Conservation (phyloP, 2,797 vertebrate genomes). For the Carcharodon carcharias region DNA sequence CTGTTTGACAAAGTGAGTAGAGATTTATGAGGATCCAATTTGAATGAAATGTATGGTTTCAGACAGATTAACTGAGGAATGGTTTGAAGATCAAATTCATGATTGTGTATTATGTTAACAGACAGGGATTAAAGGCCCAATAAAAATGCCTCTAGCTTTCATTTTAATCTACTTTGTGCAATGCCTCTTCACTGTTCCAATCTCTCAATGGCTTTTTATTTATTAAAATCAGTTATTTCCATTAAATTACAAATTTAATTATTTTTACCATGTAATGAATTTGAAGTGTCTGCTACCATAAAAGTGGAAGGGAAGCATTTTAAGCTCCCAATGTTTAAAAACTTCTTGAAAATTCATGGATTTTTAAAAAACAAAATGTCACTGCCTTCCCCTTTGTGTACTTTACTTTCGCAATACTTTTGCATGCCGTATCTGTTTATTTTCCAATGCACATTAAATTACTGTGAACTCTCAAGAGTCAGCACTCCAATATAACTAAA, state of each 20-base stretch:
- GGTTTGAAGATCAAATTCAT: conserved; percentile 44
- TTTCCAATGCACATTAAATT: not conserved
- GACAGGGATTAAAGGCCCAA: conserved; percentile 51
- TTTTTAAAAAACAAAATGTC: too few species aligned
- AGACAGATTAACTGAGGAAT: conserved; percentile 49
- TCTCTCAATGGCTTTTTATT: not conserved
- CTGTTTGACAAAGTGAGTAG: not conserved
- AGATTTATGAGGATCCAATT: conserved; percentile 40
- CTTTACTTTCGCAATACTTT: not conserved
- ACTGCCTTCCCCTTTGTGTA: not conserved
- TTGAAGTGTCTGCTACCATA: not conserved
- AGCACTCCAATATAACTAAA: not conserved
- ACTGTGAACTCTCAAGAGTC: not conserved
- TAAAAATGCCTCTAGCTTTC: conserved; percentile 50
- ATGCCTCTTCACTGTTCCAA: not conserved
- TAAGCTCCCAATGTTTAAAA: not conserved
- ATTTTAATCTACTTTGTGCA: conserved; percentile 55
- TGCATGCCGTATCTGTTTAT: not conserved
- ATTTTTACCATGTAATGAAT: not conserved
- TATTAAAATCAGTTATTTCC: not conserved
- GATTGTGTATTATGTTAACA: conserved; percentile 46
- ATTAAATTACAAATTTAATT: not conserved
- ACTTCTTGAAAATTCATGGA: not conserved
- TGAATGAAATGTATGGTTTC: conserved; percentile 44
- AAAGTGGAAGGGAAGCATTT: not conserved